These are phyloP conservation scores for Merluccius polli DNA, from an alignment of 2,797 vertebrate species.

Conservation along the genomic window DNA sequence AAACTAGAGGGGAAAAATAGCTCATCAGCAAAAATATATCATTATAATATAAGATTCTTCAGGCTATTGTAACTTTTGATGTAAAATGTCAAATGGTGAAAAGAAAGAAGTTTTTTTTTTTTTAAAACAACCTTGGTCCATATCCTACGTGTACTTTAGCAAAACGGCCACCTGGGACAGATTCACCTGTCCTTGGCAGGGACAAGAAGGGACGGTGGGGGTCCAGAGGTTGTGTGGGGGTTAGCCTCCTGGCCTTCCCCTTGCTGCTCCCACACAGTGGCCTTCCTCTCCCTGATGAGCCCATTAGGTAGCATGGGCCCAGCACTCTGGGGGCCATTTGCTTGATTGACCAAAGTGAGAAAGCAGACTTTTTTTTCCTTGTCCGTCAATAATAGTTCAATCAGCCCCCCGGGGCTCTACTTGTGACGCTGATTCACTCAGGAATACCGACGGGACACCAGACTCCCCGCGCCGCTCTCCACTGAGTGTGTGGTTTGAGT, in stretches of 20 bases:
- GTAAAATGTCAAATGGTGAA: background rate
- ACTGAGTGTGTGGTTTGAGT: background rate
- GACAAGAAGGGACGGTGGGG: background rate
- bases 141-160: slow-evolving; percentile 11
- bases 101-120: background rate
- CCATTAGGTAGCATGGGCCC: slow-evolving; percentile 62
- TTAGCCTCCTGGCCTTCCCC: slow-evolving; percentile 32
- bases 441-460: slow-evolving; percentile 30
- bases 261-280: slow-evolving; percentile 45
- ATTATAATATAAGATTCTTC: background rate
- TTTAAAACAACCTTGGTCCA: background rate
- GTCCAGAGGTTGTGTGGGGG: slow-evolving; percentile 28
- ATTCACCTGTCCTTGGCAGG: slow-evolving; percentile 39
- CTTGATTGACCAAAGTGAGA: slow-evolving; percentile 74
- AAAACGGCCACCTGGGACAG: slow-evolving; percentile 19
- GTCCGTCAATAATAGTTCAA: slow-evolving; percentile 72
- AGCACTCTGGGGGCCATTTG: slow-evolving; percentile 67
- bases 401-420: slow-evolving; percentile 59
- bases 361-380: slow-evolving; percentile 63
- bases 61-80: background rate
- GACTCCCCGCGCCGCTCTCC: background rate
- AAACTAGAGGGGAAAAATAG: background rate
- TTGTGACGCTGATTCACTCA: slow-evolving; percentile 52
- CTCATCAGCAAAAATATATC: background rate
- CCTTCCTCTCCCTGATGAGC: slow-evolving; percentile 64